Evolutionary conservation across 2,797 vertebrate species (phyloP), one percentile per base, ranked within the genome.

Genomic region (Scolopax bukidnonensis): DNA sequence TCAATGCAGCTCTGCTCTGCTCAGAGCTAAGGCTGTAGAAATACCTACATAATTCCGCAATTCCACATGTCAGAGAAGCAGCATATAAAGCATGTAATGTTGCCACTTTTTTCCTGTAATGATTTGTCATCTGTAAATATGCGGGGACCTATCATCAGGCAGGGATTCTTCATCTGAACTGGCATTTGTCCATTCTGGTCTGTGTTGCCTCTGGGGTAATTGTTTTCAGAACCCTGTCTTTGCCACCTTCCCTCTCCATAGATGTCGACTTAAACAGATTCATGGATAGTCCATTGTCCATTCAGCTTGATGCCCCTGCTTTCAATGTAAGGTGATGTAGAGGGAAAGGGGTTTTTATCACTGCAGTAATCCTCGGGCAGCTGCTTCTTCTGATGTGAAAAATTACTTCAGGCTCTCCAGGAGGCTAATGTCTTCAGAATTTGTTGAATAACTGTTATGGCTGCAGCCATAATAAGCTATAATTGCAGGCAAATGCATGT

Each of bases 401-500:
- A 91, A 79, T 53, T 68, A 38, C 88, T 92, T 90, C 90, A 75
- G 84, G 14, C 91, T 93, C 91, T 81, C 59, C 70, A 92, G 95
- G 93, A 95, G 91, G 74, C 80, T 87, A 73, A 93, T 95, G 65
- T 54, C 88, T 85, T 67, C 89, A 70, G 78, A 84, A 80, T 93
- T 75, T 95, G 78, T 91, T 95, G 93, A 92, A 84, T 93, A 95
- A 75, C 76, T 85, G 51, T 96, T 96, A 73, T 88, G 92, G 78
- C 87, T 96, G 87, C 80, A 76, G 54, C 85, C 5, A 0, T 95
- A 93, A 95, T 91, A 67, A 93, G 83, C 88, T 93, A 0, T 95
- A 93, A 95, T 95, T 96, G 91, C 80, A 95, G 83, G 78, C 60
- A 84, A 96, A 89, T 69, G 63, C 81, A 36, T 30, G 64, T 90